Base-by-base conservation (phyloP, 2,888 invertebrate species). In the Pedicia rivosa region DNA sequence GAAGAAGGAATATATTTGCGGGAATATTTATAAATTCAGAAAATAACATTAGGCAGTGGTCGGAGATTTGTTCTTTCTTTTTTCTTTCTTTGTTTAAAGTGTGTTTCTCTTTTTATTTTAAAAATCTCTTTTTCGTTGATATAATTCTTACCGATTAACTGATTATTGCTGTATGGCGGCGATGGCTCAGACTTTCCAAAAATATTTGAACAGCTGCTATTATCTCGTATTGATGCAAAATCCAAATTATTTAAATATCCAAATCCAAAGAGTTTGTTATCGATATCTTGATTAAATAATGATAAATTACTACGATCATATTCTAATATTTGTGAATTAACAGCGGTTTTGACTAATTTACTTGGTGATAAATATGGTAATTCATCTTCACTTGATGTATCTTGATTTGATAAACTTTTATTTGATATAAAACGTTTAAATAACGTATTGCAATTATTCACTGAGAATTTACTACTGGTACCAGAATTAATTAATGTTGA, bases 281-380 rank as follows among this genome's bases (percentile, higher is more conserved):
- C 24, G 22, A 14, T 29, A 33, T 33, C 14, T 22, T 24, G 20
- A 33, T 33, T 22, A 24, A 22, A 14, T 22, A 15, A 22, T 22
- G 14, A 8, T 10, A n/a, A 22, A 22, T 33, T 33, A 31, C n/a
- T 31, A 33, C 10, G 20, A 24, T 30, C 9, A 32, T 32, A 32
- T 40, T 52, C 51, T 28, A 54, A 36, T 43, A 53, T 42, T 41
- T 50, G 54, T 38, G 52, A 56, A 40, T 54, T 55, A 12, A 55
- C 45, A n/a, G 56, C 48, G 16, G 74, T 74, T 54, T 74, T 76
- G 29, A 73, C 71, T 40, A 74, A 58, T 49, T 65, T 65, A 44
- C 72, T 72, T 36, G 56, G 51, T n/a, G 55, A 53, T 22, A 59
- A 49, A 49, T 56, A 59, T 22, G 59, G 59, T 45, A 57, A 54